These are phyloP conservation scores for Microctonus brassicae DNA, from an alignment of 2,888 invertebrate genomes.

Conservation along the genomic window DNA sequence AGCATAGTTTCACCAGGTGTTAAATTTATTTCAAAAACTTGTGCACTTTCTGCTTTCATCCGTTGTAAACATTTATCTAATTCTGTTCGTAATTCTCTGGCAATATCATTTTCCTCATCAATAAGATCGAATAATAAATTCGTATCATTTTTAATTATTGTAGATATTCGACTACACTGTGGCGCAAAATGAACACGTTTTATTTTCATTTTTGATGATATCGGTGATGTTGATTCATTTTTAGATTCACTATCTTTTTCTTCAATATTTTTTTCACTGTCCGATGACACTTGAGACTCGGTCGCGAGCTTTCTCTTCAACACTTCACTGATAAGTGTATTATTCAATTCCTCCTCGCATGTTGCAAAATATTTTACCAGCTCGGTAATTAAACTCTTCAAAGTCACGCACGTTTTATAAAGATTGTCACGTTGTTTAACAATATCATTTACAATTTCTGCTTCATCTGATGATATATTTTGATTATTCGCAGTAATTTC, in stretches of 20 bases:
- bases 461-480: slow-evolving; percentile 17
- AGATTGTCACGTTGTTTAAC: slow-evolving; percentile 74
- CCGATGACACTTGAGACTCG: slow-evolving; percentile 44
- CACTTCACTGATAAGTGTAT: slow-evolving; percentile 78
- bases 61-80: slow-evolving; percentile 78
- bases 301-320: slow-evolving; percentile 64
- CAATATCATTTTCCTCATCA: slow-evolving; percentile 71
- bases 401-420: slow-evolving; percentile 76
- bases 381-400: slow-evolving; percentile 78
- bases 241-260: slow-evolving; percentile 39
- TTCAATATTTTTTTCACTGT: slow-evolving; percentile 36
- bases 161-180: slow-evolving; percentile 72
- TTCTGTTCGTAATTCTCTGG: slow-evolving; percentile 76
- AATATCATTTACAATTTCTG: slow-evolving; percentile 9
- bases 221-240: slow-evolving; percentile 32
- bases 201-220: slow-evolving; percentile 52
- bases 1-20: slow-evolving; percentile 47
- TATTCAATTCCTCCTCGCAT: slow-evolving; percentile 85
- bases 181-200: slow-evolving; percentile 81
- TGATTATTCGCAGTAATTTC: slow-evolving; percentile 32
- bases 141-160: slow-evolving; percentile 72
- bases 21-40: slow-evolving; percentile 76
- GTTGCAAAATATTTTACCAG: slow-evolving; percentile 80
- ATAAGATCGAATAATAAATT: slow-evolving; percentile 74
- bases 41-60: slow-evolving; percentile 79